These are phyloP conservation scores for Hemiscyllium ocellatum DNA, from an alignment of 2,113 vertebrate species.

Conservation along the genomic window DNA sequence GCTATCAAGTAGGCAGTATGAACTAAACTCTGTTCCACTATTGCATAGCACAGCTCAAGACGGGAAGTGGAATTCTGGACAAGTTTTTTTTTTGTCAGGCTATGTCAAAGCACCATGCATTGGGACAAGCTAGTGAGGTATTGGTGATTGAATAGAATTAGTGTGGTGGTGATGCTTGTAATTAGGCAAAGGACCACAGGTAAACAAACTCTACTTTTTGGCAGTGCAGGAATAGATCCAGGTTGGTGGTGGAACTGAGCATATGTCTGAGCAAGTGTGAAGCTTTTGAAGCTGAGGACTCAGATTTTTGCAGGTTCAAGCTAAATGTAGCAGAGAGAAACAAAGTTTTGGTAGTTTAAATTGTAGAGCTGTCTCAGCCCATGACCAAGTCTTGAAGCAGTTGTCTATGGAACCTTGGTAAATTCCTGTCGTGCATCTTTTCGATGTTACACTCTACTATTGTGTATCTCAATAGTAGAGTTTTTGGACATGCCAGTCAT, in stretches of 20 bases:
- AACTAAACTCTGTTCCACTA: not conserved
- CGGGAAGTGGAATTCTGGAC: not conserved
- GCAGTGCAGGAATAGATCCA: not conserved
- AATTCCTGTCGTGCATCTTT: too few relatives aligned
- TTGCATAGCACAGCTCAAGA: not conserved
- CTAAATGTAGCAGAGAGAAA: not conserved
- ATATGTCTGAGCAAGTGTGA: not conserved
- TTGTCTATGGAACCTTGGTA: too few relatives aligned
- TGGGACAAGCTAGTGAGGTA: not conserved
- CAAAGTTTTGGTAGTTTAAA: too few relatives aligned
- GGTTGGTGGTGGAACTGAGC: not conserved
- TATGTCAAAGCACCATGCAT: not conserved
- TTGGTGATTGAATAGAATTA: not conserved
- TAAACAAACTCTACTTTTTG: not conserved
- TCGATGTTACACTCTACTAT: too few relatives aligned
- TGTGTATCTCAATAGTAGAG: too few relatives aligned
- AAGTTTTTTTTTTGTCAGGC: not conserved
- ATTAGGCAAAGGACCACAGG: too few relatives aligned
- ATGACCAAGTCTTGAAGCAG: too few relatives aligned
- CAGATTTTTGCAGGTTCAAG: not conserved
- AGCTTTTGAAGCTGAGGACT: not conserved
- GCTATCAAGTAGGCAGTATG: not conserved
- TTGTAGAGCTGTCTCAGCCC: too few relatives aligned
- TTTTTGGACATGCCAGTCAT: too few relatives aligned
- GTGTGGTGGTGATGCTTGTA: not conserved